These are phyloP conservation scores for Candoia aspera DNA, from an alignment of 2,113 vertebrate genomes.

Conservation along the genomic window DNA sequence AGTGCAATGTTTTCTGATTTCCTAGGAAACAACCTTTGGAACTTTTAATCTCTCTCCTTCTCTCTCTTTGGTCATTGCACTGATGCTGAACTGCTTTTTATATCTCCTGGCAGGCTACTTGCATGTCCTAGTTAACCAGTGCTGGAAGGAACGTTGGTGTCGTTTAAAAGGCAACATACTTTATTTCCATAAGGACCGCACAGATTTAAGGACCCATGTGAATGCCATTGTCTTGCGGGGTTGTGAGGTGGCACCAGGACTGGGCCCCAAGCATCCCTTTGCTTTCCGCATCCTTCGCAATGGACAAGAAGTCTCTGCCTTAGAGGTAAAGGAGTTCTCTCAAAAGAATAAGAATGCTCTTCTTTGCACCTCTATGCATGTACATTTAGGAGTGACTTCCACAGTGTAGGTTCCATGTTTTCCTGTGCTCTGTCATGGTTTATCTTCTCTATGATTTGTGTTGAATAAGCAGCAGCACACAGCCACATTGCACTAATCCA, in stretches of 20 bases:
- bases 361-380: not conserved
- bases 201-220: slow-evolving; percentile 80
- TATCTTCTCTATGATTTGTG: not conserved
- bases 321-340: slow-evolving; percentile 82
- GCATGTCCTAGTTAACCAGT: slow-evolving; percentile 85
- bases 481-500: not conserved
- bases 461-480: not conserved
- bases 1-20: not conserved
- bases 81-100: not conserved
- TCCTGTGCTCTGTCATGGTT: not conserved
- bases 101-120: slow-evolving; percentile 79
- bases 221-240: slow-evolving; percentile 82
- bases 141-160: slow-evolving; percentile 95
- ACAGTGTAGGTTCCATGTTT: not conserved
- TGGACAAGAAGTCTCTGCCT: slow-evolving; percentile 78
- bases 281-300: slow-evolving; percentile 90
- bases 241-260: slow-evolving; percentile 86
- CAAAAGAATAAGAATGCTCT: rapidly evolving
- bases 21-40: not conserved
- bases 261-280: slow-evolving; percentile 93
- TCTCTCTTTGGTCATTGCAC: not conserved
- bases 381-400: not conserved
- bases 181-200: slow-evolving; percentile 87
- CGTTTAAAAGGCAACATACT: slow-evolving; percentile 83
- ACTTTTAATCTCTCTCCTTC: not conserved